Evolutionary conservation across 2,797 vertebrate genomes (phyloP), one percentile per base, ranked within the genome.

Genomic region (Austrolebias charrua): DNA sequence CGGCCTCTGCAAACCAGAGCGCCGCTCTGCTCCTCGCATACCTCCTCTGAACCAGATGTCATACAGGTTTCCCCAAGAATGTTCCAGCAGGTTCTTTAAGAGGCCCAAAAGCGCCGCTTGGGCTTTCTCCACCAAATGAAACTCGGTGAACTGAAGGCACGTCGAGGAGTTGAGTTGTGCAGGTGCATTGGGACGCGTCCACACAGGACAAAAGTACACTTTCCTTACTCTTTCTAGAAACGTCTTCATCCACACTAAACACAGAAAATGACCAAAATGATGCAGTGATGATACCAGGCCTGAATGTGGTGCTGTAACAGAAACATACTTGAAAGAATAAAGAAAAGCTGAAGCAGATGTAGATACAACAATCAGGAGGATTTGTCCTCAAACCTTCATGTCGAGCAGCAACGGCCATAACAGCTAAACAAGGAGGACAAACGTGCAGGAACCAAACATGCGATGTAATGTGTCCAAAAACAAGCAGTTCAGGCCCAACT

Each of bases 31-130:
- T 66, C 8, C 42, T 4, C 38, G 58, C 40, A 14, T 45, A 19
- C 45, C 47, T 53, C 35, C 31, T 55, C 54, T 65, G 58, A 73
- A 74, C 71, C 72, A 71, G 65, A 69, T 66, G 76, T 64, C 46
- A 31, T 5, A 11, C 8, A 46, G 29, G 33, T 50, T 44, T 20
- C n/a, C 24, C 48, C 31, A 60, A 38, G 46, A 47, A 59, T 29
- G 19, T 50, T 1, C 45, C 44, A 42, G 46, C 0, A 12, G 16
- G 18, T 35, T 48, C 15, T 40, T 48, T 15, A 54, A 51, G n/a
- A 24, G 24, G 24, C 24, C 24, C 24, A 24, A 61, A 14, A 28
- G 14, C 18, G 13, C 4, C 0, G 24, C 43, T 52, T 9, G 9
- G 35, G 40, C 3, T 18, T 31, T 9, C 18, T 43, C n/a, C 16